Percentiles rank a stretch among this genome's conserved stretches.
These are phyloP conservation scores for Bradypodion pumilum DNA, from an alignment of 2,797 vertebrate genomes.

Conservation along the genomic window DNA sequence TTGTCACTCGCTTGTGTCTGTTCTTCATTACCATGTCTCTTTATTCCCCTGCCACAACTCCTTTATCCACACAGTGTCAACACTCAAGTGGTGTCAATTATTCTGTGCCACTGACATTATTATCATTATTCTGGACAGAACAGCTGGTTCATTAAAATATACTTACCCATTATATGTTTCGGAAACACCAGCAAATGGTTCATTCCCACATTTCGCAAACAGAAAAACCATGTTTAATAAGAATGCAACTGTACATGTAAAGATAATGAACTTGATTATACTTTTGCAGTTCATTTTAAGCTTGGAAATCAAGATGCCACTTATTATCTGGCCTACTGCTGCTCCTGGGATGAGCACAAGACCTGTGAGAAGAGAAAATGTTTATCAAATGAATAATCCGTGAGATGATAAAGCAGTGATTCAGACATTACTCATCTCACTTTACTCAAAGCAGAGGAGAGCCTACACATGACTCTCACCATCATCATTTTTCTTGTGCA, in stretches of 20 bases:
- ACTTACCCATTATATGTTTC: conserved; percentile 80
- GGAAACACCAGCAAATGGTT: conserved; percentile 79
- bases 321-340: conserved; percentile 81
- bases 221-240: conserved; percentile 71
- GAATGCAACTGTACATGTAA: conserved; percentile 66
- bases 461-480: too few relatives aligned
- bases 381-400: conserved; percentile 51
- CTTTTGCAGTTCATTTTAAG: conserved; percentile 76
- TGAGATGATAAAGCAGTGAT: conserved; percentile 11
- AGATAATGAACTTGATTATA: conserved; percentile 73
- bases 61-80: not conserved
- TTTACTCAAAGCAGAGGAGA: too few relatives aligned
- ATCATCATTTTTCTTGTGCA: too few relatives aligned
- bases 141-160: conserved; percentile 58
- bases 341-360: conserved; percentile 80
- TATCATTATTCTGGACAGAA: conserved; percentile 1
- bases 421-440: too few relatives aligned
- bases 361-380: conserved; percentile 68
- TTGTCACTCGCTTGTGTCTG: not conserved
- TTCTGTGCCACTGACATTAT: not conserved
- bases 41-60: not conserved
- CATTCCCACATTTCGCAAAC: conserved; percentile 76
- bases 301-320: conserved; percentile 78
- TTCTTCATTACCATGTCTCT: not conserved
- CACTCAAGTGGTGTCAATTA: accelerated